Evolutionary conservation across 2,888 invertebrate genomes (phyloP), one percentile per base, ranked within the genome.

Genomic region (Rhingia campestris): DNA sequence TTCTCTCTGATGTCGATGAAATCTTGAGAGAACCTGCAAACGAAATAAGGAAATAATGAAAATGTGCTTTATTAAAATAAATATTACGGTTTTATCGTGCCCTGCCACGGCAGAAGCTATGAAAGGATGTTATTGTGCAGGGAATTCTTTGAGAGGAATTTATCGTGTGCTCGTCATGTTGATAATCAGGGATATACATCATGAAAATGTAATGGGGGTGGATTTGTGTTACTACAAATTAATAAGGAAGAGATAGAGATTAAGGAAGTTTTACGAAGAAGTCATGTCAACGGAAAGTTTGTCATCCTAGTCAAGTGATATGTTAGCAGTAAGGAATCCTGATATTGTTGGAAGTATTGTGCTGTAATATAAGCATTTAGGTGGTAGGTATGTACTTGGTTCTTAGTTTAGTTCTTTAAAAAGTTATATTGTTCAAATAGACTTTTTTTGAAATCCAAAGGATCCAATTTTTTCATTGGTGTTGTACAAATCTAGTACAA

Each of bases 1-100:
- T 97, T 93, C 88, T 99, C 99, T 69, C 97, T 93, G 70, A 97
- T 95, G 92, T 99, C 99, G 81, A 99, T 96, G 91, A 99, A 99
- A 87, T 96, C 96, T 91, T 97, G 96, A 2, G 98, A 96, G 91
- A 99, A 99, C 92, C 97, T 97, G 92, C 87, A 89, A 90, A 82
- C 59, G 61, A 79, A 69, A 72, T 53, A 76, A 67, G 63, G 61
- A 39, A 77, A 80, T 84, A 70, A 84, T 80, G 74, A 84, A 75
- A 84, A 54, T 75, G 70, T 64, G 58, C 67, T 77, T 79, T 81
- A 70, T 67, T 82, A 86, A 69, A 70, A 86, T 74, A 72, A 79
- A 81, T 81, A 74, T 80, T 72, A 59, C 73, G 58, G 64, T 64
- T 56, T 49, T 75, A 69, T 59, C 53, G 41, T 74, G 54, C 53